A percentile compares a stretch with the other conserved stretches of the same genome.
Evolutionary conservation across 1,140 invertebrate genomes (phyloP).

Genomic region (Lepidostoma basale): DNA sequence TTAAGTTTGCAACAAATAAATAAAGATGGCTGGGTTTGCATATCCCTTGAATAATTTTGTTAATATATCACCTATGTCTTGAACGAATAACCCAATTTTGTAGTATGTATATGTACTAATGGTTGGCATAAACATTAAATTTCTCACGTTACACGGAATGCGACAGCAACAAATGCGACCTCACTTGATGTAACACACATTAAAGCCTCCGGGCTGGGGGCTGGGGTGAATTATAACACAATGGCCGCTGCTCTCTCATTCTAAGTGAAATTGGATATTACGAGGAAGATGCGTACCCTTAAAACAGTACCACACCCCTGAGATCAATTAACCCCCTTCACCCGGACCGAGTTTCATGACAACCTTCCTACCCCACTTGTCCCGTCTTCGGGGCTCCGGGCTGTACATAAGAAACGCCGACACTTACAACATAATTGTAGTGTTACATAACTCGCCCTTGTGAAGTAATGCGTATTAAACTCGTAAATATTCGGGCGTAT

Average conservation of each 20-base stretch:
- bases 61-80: no score
- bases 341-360: constrained; percentile 35
- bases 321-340: constrained; percentile 45
- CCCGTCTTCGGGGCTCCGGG: not conserved
- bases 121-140: constrained; percentile 26
- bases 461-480: not conserved
- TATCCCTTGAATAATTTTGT: no score
- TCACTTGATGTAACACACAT: constrained; percentile 34
- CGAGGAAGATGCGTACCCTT: constrained; percentile 38
- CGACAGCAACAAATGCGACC: constrained; percentile 26
- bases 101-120: constrained; percentile 1
- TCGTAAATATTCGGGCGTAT: no score
- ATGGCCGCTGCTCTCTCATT: constrained; percentile 36
- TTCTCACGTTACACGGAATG: constrained; percentile 31
- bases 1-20: no score
- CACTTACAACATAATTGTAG: constrained; percentile 18
- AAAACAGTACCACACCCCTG: constrained; percentile 43
- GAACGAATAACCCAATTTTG: not conserved
- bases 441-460: not conserved
- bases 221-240: constrained; percentile 20
- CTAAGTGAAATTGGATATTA: constrained; percentile 43
- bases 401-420: constrained; percentile 2
- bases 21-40: no score
- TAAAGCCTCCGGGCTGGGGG: constrained; percentile 10
- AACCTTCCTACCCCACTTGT: constrained; percentile 24